phyloP scores from a whole-genome alignment of 1,140 invertebrate species.

The Drosophila nebulosa region DNA sequence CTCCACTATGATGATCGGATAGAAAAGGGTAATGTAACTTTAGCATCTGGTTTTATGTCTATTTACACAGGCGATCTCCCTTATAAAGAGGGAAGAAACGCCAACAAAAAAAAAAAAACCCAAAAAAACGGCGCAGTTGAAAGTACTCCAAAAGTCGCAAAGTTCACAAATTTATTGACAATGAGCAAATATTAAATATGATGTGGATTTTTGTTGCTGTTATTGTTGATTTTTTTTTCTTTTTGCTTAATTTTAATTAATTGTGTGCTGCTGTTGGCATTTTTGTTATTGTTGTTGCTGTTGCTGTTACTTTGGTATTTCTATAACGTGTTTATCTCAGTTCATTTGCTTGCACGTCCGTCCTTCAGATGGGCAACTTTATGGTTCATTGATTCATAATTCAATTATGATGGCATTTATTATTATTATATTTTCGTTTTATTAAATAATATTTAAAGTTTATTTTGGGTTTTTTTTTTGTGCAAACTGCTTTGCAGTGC shows the following conservation, averaged over 20 bases:
- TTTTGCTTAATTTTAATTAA: constrained; percentile 73
- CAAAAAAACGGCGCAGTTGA: constrained; percentile 43
- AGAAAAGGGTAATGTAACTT: no score
- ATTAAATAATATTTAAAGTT: neutral
- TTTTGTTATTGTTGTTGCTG: no score
- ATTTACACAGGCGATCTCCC: constrained; percentile 37
- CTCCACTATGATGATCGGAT: no score
- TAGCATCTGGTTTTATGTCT: neutral
- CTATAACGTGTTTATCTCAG: constrained; percentile 51
- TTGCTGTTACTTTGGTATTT: constrained; percentile 38
- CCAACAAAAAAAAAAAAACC: constrained; percentile 37
- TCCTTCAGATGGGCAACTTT: constrained; percentile 52
- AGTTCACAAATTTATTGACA: constrained; percentile 77
- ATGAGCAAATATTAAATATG: constrained; percentile 60
- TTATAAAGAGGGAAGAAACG: neutral
- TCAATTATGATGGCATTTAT: constrained; percentile 46
- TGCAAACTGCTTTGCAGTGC: neutral
- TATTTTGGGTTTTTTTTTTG: constrained; percentile 9
- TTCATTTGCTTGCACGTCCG: constrained; percentile 55
- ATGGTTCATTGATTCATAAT: constrained; percentile 71
- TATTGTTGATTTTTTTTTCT: constrained; percentile 26
- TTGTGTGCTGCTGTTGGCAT: constrained; percentile 45
- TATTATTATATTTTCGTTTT: constrained; percentile 10
- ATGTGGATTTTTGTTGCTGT: neutral
- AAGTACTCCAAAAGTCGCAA: constrained; percentile 60